A percentile compares a stretch with the other conserved stretches of the same genome.
Evolutionary conservation across 2,888 invertebrate species (phyloP).

Genomic region (Mimachlamys varia): DNA sequence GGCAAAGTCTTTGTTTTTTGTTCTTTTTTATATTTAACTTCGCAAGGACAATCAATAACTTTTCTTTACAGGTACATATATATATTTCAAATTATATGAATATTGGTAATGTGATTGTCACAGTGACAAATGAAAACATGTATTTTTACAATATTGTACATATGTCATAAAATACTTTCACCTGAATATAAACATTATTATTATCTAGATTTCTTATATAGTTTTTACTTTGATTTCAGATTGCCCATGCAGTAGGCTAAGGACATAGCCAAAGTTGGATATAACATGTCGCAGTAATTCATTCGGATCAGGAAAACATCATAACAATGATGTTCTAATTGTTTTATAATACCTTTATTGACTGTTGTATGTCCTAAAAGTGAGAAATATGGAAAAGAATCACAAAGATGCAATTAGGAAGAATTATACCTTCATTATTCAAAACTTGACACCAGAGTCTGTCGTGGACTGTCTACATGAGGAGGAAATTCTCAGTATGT

Average conservation of each 20-base stretch:
- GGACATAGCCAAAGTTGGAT: neutral
- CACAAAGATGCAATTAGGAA: conserved; percentile 41
- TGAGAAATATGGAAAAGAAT: conserved; percentile 38
- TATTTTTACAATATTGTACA: too few species aligned
- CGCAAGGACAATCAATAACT: too few species aligned
- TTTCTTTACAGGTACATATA: too few species aligned
- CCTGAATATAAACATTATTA: too few species aligned
- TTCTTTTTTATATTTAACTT: too few species aligned
- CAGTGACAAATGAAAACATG: too few species aligned
- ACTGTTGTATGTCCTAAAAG: neutral
- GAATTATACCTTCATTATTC: conserved; percentile 41
- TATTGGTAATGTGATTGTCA: too few species aligned
- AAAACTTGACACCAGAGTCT: conserved; percentile 23
- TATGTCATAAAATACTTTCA: too few species aligned
- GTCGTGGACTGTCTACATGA: conserved; percentile 22
- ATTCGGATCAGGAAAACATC: neutral
- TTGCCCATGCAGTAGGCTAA: neutral
- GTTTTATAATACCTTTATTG: too few species aligned
- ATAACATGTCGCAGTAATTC: neutral
- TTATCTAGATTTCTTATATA: neutral
- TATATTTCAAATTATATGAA: too few species aligned
- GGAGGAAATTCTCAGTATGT: conserved; percentile 32
- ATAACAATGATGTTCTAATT: too few species aligned
- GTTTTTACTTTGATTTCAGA: neutral
- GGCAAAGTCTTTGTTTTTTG: too few species aligned